Base-by-base conservation (phyloP, 2,113 vertebrate species). In the Regulus satrapa region DNA sequence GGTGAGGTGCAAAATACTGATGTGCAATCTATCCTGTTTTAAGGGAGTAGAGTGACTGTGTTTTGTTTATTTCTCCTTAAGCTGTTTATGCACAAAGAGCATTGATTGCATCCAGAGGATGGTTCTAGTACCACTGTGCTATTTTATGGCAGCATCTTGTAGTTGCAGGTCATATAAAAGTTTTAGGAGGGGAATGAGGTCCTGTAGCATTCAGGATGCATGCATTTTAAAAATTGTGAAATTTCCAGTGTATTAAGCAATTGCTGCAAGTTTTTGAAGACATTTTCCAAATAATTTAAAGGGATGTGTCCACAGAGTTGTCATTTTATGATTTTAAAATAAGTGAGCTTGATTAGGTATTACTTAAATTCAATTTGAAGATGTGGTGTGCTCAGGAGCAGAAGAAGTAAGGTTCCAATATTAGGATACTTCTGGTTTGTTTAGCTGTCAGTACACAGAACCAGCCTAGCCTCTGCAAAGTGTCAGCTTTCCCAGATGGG, bases 201-300 rank as follows among this genome's bases (percentile, higher is more conserved):
- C 76, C 64, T 79, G 58, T 74, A 59, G 56, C 24, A 74, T 89
- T 89, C 46, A 66, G 73, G 82, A 88, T 80, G 56, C 28, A 21
- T 25, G 63, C 38, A 26, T 32, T 92, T 92, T 58, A 72, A 94
- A 96, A 96, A 96, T 21, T 58, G 49, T 91, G 59, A 91, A 84
- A 94, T 88, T 81, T 90, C 93, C 84, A 51, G 24, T 69, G 58
- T 87, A 40, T 18, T 78, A 54, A 91, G 79, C 49, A 68, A 55
- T 89, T 93, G 69, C 79, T 95, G 68, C 83, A 63, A 87, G 40
- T 41, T 73, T 80, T n/a, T 51, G 59, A 89, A 90, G 93, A 94
- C 72, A 40, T 91, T 81, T 95, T 86, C 80, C 90, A 88, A 81
- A 74, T 92, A 78, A 69, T 67, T 89, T 74, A 87, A 73, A 92